Base-by-base conservation (phyloP, 2,797 vertebrate genomes). In the Protonibea diacanthus region DNA sequence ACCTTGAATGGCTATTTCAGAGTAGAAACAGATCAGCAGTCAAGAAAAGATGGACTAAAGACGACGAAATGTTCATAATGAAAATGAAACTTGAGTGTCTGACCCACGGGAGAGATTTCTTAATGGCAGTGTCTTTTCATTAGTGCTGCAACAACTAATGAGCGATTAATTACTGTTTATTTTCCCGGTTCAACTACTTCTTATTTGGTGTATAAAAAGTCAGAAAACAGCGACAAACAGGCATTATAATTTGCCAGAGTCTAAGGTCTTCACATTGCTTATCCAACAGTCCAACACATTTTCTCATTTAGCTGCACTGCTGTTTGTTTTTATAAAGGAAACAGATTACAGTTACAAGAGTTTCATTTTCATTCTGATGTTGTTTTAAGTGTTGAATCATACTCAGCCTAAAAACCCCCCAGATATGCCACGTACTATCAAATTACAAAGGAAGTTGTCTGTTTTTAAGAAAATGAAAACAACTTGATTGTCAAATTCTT, bases 201-300 rank as follows among this genome's bases (percentile, higher is more conserved):
- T 42, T 25, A 51, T 57, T 33, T 51, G 25, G 59, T 57, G 25
- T 10, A 45, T 29, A 63, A 68, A 73, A 74, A 25, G 20, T 66
- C 33, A 20, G 51, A 15, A 55, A 55, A 62, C 13, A 42, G 14
- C 10, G 1, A 58, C 3, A 51, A 38, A 69, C 17, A 17, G 11
- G n/a, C 4, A 9, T 42, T 52, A 18, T 3, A 51, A 33, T 38
- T 7, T 44, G 25, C 15, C 2, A 23, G 12, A 42, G 14, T 10
- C 3, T 3, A 21, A 20, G 15, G 27, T 27, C 18, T 67, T 48
- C 4, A 29, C 18, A 3, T 10, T 17, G 53, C 11, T 9, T 33
- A 15, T 25, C 6, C 48, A 20, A 47, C 3, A 17, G 20, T 17
- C 18, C 0, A 38, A 38, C 8, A 8, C 33, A 38, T 38, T 38